Evolutionary conservation across 35 echinoderm and acorn worm species (phyloP), one percentile per base, ranked within the genome.

Genomic region (Amphiura filiformis): DNA sequence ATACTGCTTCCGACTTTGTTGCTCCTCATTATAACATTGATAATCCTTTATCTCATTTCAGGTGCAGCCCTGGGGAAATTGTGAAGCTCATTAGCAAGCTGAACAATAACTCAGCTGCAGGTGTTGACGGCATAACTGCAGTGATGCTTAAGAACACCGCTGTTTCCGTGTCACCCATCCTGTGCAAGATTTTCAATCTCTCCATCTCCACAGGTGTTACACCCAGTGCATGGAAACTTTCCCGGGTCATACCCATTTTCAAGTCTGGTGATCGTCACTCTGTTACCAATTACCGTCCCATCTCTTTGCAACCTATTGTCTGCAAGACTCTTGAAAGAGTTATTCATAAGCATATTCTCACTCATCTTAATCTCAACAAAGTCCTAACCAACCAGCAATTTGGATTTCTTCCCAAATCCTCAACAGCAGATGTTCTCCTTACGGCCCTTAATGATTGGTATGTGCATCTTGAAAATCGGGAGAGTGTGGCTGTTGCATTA

Each of bases 241-340:
- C 17, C 26, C 9, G 61, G 61, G 61, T 70, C 15, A 70, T 70
- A 2, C 61, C 61, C 11, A 70, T 70, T 23, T 70, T 26, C 61
- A 70, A 70, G n/a, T 70, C 61, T 70, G 61, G 61, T 70, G 61
- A 70, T 70, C 26, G 61, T 70, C 61, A 70, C 61, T 70, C 61
- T 70, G 9, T 70, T 18, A 13, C 61, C 61, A 70, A 70, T n/a
- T 70, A 70, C 28, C 61, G 61, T 30, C 61, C 61, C 61, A 70
- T 70, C 7, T n/a, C n/a, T n/a, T n/a, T n/a, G n/a, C n/a, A n/a
- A n/a, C n/a, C n/a, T n/a, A n/a, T n/a, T n/a, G n/a, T n/a, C n/a
- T n/a, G n/a, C n/a, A n/a, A n/a, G n/a, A n/a, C n/a, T n/a, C n/a
- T n/a, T n/a, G n/a, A n/a, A n/a, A n/a, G n/a, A n/a, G n/a, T n/a